These are phyloP conservation scores for Cichladusa arquata DNA, from an alignment of 2,113 vertebrate species.

Conservation along the genomic window DNA sequence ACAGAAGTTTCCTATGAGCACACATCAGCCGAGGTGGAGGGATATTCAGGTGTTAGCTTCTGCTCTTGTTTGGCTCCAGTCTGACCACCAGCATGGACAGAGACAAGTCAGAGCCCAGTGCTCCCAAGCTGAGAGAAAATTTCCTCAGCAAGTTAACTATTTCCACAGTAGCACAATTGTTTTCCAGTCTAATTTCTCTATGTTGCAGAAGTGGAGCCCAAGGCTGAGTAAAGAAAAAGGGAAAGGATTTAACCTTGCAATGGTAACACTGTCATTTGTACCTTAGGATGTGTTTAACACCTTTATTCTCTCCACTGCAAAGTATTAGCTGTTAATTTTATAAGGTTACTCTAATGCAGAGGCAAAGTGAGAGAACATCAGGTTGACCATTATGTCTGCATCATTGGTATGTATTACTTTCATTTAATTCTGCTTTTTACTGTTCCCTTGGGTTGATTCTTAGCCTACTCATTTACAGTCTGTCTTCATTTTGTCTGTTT, in stretches of 20 bases:
- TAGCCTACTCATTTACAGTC: neutral
- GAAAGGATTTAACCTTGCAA: neutral
- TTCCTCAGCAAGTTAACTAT: neutral
- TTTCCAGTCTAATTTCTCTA: neutral
- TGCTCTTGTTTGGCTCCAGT: neutral
- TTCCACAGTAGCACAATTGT: neutral
- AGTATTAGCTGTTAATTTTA: neutral
- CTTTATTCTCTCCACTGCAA: neutral
- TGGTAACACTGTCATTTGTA: neutral
- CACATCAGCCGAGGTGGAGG: fast-evolving
- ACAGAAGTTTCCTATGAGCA: neutral
- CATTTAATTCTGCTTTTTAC: neutral
- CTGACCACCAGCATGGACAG: fast-evolving
- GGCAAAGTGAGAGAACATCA: neutral
- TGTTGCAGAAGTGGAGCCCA: neutral
- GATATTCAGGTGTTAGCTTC: neutral
- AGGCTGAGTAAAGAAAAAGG: neutral
- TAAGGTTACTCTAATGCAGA: neutral
- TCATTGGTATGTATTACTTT: neutral
- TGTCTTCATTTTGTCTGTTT: neutral
- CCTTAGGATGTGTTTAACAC: neutral
- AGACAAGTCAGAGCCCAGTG: neutral
- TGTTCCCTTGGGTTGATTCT: neutral
- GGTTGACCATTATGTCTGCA: neutral
- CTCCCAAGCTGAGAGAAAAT: neutral